Conservation (phyloP, 2,797 vertebrate species). For the Sphenopsis melanotis region DNA sequence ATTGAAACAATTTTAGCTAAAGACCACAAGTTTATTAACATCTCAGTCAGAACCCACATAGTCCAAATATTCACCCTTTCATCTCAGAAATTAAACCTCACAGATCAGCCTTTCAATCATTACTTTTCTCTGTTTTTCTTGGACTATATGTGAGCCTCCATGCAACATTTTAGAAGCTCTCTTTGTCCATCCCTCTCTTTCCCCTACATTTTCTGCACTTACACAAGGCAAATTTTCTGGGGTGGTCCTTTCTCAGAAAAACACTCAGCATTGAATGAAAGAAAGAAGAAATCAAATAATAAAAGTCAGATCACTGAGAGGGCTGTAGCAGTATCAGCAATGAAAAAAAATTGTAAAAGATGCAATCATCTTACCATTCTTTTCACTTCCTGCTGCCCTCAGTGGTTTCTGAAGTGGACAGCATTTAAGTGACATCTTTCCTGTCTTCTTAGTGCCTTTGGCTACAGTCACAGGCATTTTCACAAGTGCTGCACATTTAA, state of each 20-base stretch:
- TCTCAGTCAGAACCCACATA: neutral
- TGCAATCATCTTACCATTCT: constrained; percentile 69
- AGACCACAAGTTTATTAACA: neutral
- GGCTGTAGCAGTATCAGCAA: neutral
- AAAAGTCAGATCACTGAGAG: constrained; percentile 1
- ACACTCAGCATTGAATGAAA: neutral
- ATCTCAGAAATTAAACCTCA: neutral
- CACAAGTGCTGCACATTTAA: constrained; percentile 52
- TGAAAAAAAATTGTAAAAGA: constrained; percentile 34
- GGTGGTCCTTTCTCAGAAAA: neutral
- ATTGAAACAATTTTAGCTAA: neutral
- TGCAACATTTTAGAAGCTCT: neutral
- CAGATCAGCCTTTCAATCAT: neutral
- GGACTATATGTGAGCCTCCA: neutral
- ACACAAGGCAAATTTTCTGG: neutral
- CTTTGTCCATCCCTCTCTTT: neutral
- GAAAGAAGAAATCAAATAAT: neutral
- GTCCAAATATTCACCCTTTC: neutral
- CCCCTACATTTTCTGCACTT: neutral
- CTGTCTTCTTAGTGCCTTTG: constrained; percentile 43
- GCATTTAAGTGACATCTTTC: constrained; percentile 42
- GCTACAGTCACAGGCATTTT: constrained; percentile 44
- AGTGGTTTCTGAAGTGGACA: constrained; percentile 48
- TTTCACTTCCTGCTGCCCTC: constrained; percentile 59
- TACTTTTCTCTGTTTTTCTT: neutral